A percentile compares a stretch with the other conserved stretches of the same genome.
phyloP scores from a whole-genome alignment of 2,797 vertebrate species.

The Bradypodion pumilum region DNA sequence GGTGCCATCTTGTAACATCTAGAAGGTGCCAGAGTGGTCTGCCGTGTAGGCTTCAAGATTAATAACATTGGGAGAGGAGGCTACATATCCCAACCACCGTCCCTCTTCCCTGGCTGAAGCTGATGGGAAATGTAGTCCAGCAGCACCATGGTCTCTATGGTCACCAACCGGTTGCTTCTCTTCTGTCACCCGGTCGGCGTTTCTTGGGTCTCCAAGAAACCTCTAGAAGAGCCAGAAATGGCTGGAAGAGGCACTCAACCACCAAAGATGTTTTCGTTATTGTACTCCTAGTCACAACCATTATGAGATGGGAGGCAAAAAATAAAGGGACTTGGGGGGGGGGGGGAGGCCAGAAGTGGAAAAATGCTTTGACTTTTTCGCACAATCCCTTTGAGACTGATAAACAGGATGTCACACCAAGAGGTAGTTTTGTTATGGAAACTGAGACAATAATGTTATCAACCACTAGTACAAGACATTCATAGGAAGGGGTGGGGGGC shows the following conservation, averaged over 20 bases:
- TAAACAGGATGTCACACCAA: slow-evolving; percentile 85
- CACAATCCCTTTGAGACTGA: slow-evolving; percentile 79
- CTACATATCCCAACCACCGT: no score
- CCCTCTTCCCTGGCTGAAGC: background rate
- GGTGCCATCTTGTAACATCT: no score
- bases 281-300: no score
- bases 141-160: no score
- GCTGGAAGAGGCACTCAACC: no score
- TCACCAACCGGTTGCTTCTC: background rate
- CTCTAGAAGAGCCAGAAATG: background rate
- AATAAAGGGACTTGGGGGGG: no score
- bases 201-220: background rate
- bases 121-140: background rate
- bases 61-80: no score
- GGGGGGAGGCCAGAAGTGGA: slow-evolving; percentile 45
- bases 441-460: slow-evolving; percentile 83
- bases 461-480: slow-evolving; percentile 83
- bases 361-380: slow-evolving; percentile 75
- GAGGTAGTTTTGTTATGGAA: slow-evolving; percentile 96
- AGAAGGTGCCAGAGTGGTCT: no score
- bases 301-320: no score
- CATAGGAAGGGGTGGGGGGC: slow-evolving; percentile 73
- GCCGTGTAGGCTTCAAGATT: background rate
- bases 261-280: no score
- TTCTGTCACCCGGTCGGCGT: background rate